These are phyloP conservation scores for Orestias chungarensis DNA, from an alignment of 2,797 vertebrate species.

Conservation along the genomic window DNA sequence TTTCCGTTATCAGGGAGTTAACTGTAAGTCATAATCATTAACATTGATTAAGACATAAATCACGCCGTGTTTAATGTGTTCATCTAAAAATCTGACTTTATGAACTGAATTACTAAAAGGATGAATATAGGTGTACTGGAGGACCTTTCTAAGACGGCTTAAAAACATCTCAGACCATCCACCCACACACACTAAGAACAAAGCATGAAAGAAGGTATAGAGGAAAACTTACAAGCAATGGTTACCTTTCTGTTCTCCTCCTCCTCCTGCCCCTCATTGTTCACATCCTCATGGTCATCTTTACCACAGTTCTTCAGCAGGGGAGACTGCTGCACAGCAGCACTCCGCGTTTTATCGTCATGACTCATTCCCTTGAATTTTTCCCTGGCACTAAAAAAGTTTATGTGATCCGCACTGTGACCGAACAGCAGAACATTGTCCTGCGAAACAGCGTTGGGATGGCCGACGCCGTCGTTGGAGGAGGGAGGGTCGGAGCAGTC, in stretches of 20 bases:
- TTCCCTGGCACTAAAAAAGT: conserved; percentile 95
- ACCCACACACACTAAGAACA: not conserved
- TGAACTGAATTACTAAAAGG: not conserved
- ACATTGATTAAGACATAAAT: not conserved
- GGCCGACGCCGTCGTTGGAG: conserved; percentile 47
- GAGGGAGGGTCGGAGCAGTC: conserved; percentile 46
- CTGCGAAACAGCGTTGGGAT: conserved; percentile 68
- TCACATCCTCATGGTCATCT: conserved; percentile 51
- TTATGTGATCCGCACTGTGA: conserved; percentile 90
- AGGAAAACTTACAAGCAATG: conserved; percentile 7
- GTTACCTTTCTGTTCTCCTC: conserved; percentile 62
- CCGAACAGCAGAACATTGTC: conserved; percentile 68
- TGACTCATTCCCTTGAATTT: conserved; percentile 95
- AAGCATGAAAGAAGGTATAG: not conserved
- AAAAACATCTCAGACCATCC: not conserved
- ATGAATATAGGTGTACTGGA: not conserved
- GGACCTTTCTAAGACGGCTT: not conserved
- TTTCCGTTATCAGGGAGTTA: no score
- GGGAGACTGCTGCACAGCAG: conserved; percentile 66
- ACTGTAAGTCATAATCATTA: no score
- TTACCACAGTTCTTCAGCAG: conserved; percentile 60
- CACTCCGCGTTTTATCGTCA: conserved; percentile 79
- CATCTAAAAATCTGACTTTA: not conserved
- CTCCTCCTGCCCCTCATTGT: conserved; percentile 51
- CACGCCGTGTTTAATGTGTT: not conserved